Base-by-base conservation (phyloP, 2,888 invertebrate species). In the Trilocha varians region DNA sequence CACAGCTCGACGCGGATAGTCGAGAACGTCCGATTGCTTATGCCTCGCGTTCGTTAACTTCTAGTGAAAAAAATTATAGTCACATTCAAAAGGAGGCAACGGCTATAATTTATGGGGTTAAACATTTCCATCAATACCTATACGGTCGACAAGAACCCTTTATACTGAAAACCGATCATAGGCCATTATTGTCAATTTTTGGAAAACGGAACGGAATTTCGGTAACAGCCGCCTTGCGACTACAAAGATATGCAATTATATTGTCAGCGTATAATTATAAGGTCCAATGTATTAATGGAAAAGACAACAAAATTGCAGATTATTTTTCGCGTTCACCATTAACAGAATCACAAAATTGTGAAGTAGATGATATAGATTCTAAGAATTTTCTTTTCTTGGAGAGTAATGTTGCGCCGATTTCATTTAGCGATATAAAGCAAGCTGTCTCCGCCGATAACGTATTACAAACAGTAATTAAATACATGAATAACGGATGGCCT, bases 71-170 rank as follows among this genome's bases (percentile, higher is more conserved):
- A 8, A 50, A 45, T 16, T 54, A 52, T 35, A 46, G 45, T 18
- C 52, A 52, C 36, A 49, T 52, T 3, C 52, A 50, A 15, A 53
- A 52, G 33, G 52, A 49, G 32, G 52, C 48, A 0, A 50, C 47
- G 2, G 49, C 50, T 0, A 51, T 52, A 5, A 41, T 55, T 25
- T 50, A 47, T 16, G 49, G 45, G 3, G 47, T 51, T 2, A 44
- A 41, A n/a, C 16, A 18, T 1, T 55, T 50, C 25, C 51, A 55
- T 14, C 50, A 52, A 39, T 53, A 51, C 45, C 13, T 56, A 8
- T 54, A 50, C 32, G 50, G 50, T n/a, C 38, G 44, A 1, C 6
- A 38, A 1, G 41, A 47, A 4, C 53, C 52, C 5, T 51, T 55
- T 39, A 41, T 51, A 32, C 41, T 51, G 5, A 45, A 40, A 40